Evolutionary conservation across 2,113 vertebrate genomes (phyloP).

Genomic region (Bujurquina vittata): DNA sequence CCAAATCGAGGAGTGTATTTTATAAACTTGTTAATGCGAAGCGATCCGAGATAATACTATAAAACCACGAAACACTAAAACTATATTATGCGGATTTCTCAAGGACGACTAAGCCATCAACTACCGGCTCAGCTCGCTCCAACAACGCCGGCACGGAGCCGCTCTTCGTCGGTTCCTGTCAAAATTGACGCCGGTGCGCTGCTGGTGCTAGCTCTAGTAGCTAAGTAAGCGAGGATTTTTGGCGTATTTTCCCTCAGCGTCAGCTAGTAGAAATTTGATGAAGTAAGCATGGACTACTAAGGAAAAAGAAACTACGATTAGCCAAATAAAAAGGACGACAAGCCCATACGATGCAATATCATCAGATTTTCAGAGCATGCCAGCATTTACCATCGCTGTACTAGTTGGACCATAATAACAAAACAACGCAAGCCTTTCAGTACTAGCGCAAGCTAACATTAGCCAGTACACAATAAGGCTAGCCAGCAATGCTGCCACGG

Average conservation of each 20-base stretch:
- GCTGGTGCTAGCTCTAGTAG: constrained; percentile 67
- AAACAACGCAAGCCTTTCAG: constrained; percentile 73
- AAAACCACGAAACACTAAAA: neutral
- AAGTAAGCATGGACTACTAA: neutral
- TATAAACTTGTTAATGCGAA: constrained; percentile 53
- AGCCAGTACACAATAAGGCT: constrained; percentile 46
- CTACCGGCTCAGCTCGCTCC: constrained; percentile 30
- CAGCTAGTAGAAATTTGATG: constrained; percentile 27
- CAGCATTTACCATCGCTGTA: neutral
- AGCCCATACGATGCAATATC: neutral
- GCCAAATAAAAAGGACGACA: neutral
- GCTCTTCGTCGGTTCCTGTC: constrained; percentile 74
- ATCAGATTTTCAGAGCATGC: neutral
- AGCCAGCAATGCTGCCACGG: neutral
- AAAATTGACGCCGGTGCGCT: constrained; percentile 79
- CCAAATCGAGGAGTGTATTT: constrained; percentile 66
- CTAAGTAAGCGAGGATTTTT: constrained; percentile 46
- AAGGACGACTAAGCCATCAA: neutral
- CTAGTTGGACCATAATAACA: constrained; percentile 64
- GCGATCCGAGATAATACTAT: neutral
- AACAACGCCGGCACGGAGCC: constrained; percentile 46
- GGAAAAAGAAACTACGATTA: neutral
- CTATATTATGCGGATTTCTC: neutral
- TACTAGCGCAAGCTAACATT: constrained; percentile 68
- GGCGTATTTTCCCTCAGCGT: constrained; percentile 39